Conservation (phyloP, 2,888 invertebrate genomes). For the Agonopterix subpropinquella region DNA sequence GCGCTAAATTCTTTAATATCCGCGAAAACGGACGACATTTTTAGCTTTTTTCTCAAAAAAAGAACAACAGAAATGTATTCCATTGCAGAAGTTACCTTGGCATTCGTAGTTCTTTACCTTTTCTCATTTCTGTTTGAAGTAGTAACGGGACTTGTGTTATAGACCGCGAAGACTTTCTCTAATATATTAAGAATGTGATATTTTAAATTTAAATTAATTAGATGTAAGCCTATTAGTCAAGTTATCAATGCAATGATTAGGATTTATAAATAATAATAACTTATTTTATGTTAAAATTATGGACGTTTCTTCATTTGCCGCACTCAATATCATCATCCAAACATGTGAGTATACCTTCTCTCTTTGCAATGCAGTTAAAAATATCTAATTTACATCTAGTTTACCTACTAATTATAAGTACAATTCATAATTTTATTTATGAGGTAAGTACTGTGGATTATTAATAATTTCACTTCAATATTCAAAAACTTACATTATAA, state of each 20-base stretch:
- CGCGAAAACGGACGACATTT: conserved; percentile 23
- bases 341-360: too few species aligned
- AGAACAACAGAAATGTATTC: conserved; percentile 56
- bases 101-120: conserved; percentile 61
- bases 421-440: too few species aligned
- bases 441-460: too few species aligned
- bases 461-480: too few species aligned
- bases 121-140: conserved; percentile 68
- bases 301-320: conserved; percentile 6
- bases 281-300: conserved; percentile 12
- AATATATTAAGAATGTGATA: conserved; percentile 58
- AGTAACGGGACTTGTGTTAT: conserved; percentile 60
- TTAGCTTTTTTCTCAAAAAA: conserved; percentile 24
- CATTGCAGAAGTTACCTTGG: conserved; percentile 65
- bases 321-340: conserved; percentile 1
- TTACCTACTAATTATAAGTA: too few species aligned
- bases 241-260: conserved; percentile 57
- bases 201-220: conserved; percentile 34
- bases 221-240: conserved; percentile 44
- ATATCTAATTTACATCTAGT: too few species aligned
- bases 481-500: too few species aligned
- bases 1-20: conserved; percentile 13
- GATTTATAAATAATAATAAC: conserved; percentile 6
- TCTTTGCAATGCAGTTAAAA: too few species aligned
- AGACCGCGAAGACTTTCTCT: conserved; percentile 23